Evolutionary conservation across 2,113 vertebrate genomes (phyloP).

Genomic region (Ciconia maguari): DNA sequence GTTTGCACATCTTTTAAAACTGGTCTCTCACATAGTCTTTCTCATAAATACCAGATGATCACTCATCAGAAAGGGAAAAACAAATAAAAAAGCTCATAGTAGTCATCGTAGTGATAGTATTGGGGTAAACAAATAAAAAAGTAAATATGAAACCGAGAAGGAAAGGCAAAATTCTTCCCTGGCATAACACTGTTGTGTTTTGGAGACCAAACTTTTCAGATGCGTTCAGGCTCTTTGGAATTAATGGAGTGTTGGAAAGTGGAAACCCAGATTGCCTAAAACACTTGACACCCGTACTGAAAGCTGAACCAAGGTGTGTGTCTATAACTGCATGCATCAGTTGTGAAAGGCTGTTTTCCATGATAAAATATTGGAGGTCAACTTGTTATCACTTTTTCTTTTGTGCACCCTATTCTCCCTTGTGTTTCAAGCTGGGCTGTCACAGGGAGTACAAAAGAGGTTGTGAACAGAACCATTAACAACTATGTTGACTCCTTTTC

Average conservation of each 20-base stretch:
- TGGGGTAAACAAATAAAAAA: constrained; percentile 33
- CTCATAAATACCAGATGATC: constrained; percentile 34
- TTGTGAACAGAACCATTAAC: constrained; percentile 2
- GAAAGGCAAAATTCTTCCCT: constrained; percentile 12
- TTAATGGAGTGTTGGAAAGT: constrained; percentile 34
- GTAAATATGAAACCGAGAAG: constrained; percentile 12
- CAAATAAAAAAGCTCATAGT: neutral
- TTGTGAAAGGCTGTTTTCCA: neutral
- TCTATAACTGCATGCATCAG: fast-evolving
- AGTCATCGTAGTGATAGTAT: neutral
- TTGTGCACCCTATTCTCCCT: neutral
- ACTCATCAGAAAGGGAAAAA: constrained; percentile 11
- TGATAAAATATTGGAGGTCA: neutral
- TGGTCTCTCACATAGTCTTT: neutral
- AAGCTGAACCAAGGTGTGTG: neutral
- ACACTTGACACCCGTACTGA: neutral
- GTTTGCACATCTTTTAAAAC: neutral
- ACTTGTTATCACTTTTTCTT: neutral
- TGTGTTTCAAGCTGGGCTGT: neutral
- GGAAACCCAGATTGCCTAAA: constrained; percentile 27
- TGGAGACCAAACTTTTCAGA: constrained; percentile 30
- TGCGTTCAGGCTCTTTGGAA: constrained; percentile 16
- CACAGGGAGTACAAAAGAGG: neutral
- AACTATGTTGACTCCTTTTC: constrained; percentile 6
- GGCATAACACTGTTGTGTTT: neutral